Base-by-base conservation (phyloP, 37 sponge, comb jelly and placozoan genomes). In the Tethya wilhelma region DNA sequence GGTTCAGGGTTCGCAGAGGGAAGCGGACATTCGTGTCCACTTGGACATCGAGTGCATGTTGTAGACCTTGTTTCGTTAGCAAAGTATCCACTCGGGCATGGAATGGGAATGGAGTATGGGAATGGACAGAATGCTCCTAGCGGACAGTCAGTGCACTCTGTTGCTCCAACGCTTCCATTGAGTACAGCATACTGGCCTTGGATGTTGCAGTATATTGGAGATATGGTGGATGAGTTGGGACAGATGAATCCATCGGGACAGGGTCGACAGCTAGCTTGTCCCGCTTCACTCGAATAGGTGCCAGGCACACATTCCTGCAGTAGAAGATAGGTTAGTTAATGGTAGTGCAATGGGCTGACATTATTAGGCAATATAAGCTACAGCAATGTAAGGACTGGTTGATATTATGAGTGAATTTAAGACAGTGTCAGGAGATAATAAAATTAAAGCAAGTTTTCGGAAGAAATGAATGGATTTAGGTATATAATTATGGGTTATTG, bases 221-320 rank as follows among this genome's bases (percentile, higher is more conserved):
- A 9, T n/a, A 9, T 62, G 64, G 64, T 9, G n/a, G n/a, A n/a
- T n/a, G n/a, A n/a, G n/a, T n/a, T n/a, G n/a, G 20, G 30, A 23
- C 64, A 62, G 28, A 62, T n/a, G 30, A 62, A 62, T 25, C 64
- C 64, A 28, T 37, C 38, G 23, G 69, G 9, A 36, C 69, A 67
- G 41, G 69, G 69, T 8, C 8, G 39, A 37, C 69, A 36, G 6
- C 7, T 9, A n/a, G 14, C 9, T 38, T 37, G 7, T 37, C 69
- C 40, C 12, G 69, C 6, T 8, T n/a, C 11, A 23, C 33, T 38
- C 12, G 38, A 4, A 38, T 37, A 67, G 38, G 8, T 11, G 7
- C 69, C 69, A n/a, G 69, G 38, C 8, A 12, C 39, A 38, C 69
- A 67, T 36, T 37, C n/a, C n/a, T n/a, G n/a, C n/a, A n/a, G n/a